Percentiles rank a stretch among this genome's conserved stretches.
Conservation (phyloP, 2,797 vertebrate species). For the Sebastes hopkinsi region DNA sequence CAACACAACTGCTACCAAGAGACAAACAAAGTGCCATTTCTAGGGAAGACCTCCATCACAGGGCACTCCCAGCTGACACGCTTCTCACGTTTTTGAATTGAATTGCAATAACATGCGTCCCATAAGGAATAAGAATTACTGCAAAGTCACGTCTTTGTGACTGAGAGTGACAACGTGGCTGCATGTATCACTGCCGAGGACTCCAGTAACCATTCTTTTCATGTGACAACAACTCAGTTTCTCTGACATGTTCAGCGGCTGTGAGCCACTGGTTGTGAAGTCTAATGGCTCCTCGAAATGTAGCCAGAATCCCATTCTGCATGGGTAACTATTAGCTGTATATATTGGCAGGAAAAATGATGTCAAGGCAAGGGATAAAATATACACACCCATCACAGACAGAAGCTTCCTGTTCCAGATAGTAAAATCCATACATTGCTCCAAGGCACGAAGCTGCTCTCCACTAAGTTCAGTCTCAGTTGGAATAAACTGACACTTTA, state of each 20-base stretch:
- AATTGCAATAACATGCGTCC: neutral
- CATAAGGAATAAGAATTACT: neutral
- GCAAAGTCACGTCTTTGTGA: neutral
- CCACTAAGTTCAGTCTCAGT: neutral
- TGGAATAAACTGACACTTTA: slow-evolving; percentile 25
- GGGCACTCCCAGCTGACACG: neutral
- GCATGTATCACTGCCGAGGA: neutral
- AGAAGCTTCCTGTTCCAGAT: slow-evolving; percentile 45
- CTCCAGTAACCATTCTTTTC: neutral
- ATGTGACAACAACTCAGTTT: neutral
- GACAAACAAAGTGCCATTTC: neutral
- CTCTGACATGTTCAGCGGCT: neutral
- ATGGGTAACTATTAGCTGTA: slow-evolving; percentile 24
- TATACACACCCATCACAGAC: slow-evolving; percentile 22
- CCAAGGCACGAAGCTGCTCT: slow-evolving; percentile 22
- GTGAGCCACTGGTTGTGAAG: neutral
- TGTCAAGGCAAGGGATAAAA: slow-evolving; percentile 34
- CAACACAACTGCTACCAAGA: neutral
- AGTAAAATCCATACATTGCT: slow-evolving; percentile 50
- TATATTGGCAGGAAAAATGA: slow-evolving; percentile 8
- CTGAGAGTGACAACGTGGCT: neutral
- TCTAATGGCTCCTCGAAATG: neutral
- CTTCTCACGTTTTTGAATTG: neutral
- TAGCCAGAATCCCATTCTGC: slow-evolving; percentile 5
- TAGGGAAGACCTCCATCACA: neutral